Percentiles rank a stretch among this genome's conserved stretches.
phyloP scores from a whole-genome alignment of 2,888 invertebrate genomes.

The Ichneumon xanthorius region DNA sequence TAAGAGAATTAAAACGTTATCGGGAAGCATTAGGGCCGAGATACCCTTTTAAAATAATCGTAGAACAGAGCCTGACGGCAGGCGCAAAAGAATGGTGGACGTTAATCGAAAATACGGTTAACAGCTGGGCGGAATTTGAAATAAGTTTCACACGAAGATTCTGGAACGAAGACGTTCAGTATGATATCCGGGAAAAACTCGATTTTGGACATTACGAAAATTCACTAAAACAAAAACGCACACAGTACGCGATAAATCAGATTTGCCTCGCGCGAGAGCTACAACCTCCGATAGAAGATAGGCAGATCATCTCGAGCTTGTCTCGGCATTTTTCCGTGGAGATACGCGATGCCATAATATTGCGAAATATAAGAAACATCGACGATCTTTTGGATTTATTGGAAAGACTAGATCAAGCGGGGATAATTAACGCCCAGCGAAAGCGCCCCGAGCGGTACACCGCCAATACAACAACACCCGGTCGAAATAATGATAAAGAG shows the following conservation, averaged over 20 bases:
- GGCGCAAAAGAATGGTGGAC: constrained; percentile 9
- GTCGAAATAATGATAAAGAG: neutral
- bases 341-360: neutral
- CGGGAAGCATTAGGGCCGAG: neutral
- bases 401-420: constrained; percentile 1
- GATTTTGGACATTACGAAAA: constrained; percentile 1
- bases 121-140: neutral
- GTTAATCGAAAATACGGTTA: neutral
- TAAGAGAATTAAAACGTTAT: neutral
- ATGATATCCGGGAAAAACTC: neutral
- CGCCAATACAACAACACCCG: neutral
- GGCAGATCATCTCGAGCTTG: neutral
- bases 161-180: constrained; percentile 9
- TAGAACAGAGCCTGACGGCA: neutral
- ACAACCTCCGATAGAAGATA: constrained; percentile 6
- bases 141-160: neutral
- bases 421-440: neutral
- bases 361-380: neutral
- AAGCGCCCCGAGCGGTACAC: neutral
- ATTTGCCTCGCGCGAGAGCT: constrained; percentile 5
- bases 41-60: neutral
- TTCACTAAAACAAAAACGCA: neutral
- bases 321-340: constrained; percentile 5
- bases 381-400: neutral
- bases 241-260: neutral